A percentile compares a stretch with the other conserved stretches of the same genome.
phyloP scores from a whole-genome alignment of 2,113 vertebrate genomes.

The Pollachius pollachius region DNA sequence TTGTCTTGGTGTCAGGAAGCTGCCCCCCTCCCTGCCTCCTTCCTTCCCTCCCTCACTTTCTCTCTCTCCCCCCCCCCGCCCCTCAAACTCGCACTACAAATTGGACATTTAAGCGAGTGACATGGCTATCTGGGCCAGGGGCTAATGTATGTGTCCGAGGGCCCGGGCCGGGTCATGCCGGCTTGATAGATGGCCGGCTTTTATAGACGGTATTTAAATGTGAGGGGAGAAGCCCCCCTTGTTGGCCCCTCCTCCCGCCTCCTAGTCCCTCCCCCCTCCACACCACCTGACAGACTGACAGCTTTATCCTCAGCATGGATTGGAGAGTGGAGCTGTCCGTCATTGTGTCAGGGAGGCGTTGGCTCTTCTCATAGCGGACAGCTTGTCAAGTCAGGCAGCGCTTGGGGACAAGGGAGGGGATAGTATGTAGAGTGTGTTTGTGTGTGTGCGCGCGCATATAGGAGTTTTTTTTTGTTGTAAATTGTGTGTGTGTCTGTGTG shows the following conservation, averaged over 20 bases:
- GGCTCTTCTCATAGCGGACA: background rate
- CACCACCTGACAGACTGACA: constrained; percentile 6
- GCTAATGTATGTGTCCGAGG: constrained; percentile 63
- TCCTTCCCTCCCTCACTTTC: constrained; percentile 24
- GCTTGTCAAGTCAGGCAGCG: background rate
- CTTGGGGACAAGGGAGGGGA: background rate
- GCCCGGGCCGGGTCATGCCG: background rate
- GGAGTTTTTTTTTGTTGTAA: background rate
- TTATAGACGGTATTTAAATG: constrained; percentile 24
- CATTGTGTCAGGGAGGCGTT: constrained; percentile 14
- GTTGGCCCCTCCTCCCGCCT: background rate
- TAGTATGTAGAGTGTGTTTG: background rate
- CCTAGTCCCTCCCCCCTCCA: background rate
- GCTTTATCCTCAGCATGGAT: constrained; percentile 6
- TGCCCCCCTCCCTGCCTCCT: constrained; percentile 46
- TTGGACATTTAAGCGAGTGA: constrained; percentile 70
- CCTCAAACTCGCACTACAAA: constrained; percentile 61
- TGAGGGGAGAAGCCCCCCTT: constrained; percentile 17
- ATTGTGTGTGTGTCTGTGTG: background rate
- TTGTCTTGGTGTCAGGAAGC: constrained; percentile 61
- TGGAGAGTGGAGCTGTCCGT: constrained; percentile 16
- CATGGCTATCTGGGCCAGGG: constrained; percentile 72
- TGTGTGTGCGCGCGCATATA: background rate
- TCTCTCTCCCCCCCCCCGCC: constrained; percentile 47
- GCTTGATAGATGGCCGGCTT: constrained; percentile 5